Base-by-base conservation (phyloP, 2,113 vertebrate genomes). In the Athene noctua region DNA sequence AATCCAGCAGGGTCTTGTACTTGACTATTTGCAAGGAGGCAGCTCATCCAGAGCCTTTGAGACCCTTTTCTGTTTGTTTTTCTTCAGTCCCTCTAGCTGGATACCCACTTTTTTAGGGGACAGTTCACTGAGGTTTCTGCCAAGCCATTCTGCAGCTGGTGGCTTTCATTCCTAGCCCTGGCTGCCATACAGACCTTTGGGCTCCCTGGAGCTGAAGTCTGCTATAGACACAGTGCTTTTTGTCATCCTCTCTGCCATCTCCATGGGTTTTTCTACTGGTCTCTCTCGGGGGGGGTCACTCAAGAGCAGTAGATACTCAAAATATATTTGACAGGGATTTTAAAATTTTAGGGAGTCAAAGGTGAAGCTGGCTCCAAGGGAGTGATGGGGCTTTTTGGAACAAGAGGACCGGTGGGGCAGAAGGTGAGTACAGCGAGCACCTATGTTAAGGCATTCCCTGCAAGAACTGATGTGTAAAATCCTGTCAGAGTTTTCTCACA, bases 311-410 rank as follows among this genome's bases (percentile, higher is more conserved):
- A 5, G 12, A 6, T 32, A 13, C 11, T 73, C 2, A 5, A 27
- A 30, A 22, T 18, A 1, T 10, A 1, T 92, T 70, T 88, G 13
- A 68, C 10, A 3, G 11, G 13, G 65, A 25, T 57, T 90, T 85
- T 71, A 15, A 40, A 14, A 11, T 94, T 95, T 40, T 11, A 97
- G 99, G 99, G 99, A 42, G n/a, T 98, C 38, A 99, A 99, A 90
- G 99, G 99, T 21, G 98, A 99, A 47, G 97, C 98, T 26, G 99
- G 99, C 7, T 96, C 97, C 7, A 99, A 99, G 92, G 99, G 99
- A 80, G 96, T 93, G 23, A 95, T 99, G 95, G 99, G 99, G 7
- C 96, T 98, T 22, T 99, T 99, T 10, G 99, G 99, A 88, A 96
- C 97, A 49, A 97, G 99, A 93, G 99, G 99, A 62, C 98, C 98